Percentiles rank a stretch among this genome's conserved stretches.
Evolutionary conservation across 1,140 invertebrate genomes (phyloP).

Genomic region (Ceratosolen fusciceps): DNA sequence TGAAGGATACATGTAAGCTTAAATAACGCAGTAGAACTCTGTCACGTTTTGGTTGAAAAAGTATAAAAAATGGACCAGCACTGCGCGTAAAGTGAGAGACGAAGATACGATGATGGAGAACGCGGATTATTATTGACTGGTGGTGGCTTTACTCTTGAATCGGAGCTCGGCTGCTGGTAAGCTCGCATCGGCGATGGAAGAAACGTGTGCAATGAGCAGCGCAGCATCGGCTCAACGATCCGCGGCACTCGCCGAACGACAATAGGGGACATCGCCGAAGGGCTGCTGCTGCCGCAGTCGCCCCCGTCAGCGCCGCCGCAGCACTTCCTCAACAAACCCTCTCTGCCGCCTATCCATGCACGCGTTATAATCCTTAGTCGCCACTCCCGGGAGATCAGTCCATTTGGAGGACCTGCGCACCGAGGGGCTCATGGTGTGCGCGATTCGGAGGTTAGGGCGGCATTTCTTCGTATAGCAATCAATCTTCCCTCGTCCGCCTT

Average conservation of each 20-base stretch:
- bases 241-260: background rate
- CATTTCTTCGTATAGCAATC: background rate
- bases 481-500: no score
- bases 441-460: background rate
- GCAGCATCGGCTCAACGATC: background rate
- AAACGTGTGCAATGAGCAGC: background rate
- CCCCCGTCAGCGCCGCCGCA: background rate
- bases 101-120: no score
- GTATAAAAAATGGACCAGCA: background rate
- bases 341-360: no score
- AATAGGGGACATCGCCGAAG: background rate
- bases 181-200: background rate
- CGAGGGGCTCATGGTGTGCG: background rate
- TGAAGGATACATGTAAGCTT: background rate
- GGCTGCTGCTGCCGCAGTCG: background rate
- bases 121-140: no score
- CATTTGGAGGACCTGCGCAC: background rate
- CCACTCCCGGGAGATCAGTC: background rate
- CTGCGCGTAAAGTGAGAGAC: background rate
- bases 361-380: no score
- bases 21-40: background rate
- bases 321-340: background rate
- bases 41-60: background rate
- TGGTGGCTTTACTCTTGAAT: background rate
- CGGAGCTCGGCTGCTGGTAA: background rate